Conservation (phyloP, 2,888 invertebrate genomes). For the Microctonus hyperodae region DNA sequence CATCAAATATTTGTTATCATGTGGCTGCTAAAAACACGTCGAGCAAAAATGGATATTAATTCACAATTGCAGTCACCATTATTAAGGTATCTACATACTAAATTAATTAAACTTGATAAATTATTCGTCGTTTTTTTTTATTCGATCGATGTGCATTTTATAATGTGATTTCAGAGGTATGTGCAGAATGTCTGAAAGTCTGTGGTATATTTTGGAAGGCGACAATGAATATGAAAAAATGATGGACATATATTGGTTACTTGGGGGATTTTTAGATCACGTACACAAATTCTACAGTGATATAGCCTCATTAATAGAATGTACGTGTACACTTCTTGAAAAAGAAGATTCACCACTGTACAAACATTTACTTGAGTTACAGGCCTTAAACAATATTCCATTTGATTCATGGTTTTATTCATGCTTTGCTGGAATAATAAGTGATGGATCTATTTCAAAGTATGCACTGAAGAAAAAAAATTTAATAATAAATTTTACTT, state of each 20-base stretch:
- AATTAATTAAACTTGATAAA: no score
- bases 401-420: slow-evolving; percentile 81
- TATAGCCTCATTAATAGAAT: slow-evolving; percentile 72
- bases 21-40: slow-evolving; percentile 82
- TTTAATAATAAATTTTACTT: no score
- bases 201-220: slow-evolving; percentile 75
- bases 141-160: no score
- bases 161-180: slow-evolving; percentile 56
- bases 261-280: slow-evolving; percentile 77
- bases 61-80: slow-evolving; percentile 55
- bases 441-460: slow-evolving; percentile 81
- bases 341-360: slow-evolving; percentile 79
- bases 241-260: slow-evolving; percentile 84
- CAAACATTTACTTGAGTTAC: slow-evolving; percentile 73
- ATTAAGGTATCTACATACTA: slow-evolving; percentile 46
- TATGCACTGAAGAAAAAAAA: slow-evolving; percentile 53
- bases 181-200: slow-evolving; percentile 67
- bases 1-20: slow-evolving; percentile 77
- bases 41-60: slow-evolving; percentile 64
- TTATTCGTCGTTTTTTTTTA: no score
- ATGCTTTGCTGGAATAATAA: slow-evolving; percentile 83
- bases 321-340: slow-evolving; percentile 73
- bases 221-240: slow-evolving; percentile 62
- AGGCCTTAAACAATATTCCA: slow-evolving; percentile 72
- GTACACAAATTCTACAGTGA: slow-evolving; percentile 74